Conservation (phyloP, 2,797 vertebrate genomes). For the Propithecus deckenii region DNA sequence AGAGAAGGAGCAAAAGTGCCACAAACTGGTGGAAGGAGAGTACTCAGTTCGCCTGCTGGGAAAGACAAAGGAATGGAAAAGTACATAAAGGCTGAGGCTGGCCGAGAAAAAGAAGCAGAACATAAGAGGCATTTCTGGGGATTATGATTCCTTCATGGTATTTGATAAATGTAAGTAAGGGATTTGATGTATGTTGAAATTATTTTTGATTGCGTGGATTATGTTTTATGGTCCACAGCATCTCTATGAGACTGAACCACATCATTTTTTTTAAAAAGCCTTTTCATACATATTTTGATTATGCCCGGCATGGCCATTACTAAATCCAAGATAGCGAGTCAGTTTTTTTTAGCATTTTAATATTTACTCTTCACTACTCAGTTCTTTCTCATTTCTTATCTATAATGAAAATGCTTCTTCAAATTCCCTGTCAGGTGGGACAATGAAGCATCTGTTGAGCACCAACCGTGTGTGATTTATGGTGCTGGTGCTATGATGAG, state of each 20-base stretch:
- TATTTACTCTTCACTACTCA: neutral
- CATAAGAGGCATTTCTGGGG: neutral
- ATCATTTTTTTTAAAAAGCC: neutral
- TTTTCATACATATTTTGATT: slow-evolving; percentile 29
- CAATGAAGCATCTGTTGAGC: neutral
- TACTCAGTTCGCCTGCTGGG: neutral
- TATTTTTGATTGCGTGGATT: slow-evolving; percentile 49
- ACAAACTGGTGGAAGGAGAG: no score
- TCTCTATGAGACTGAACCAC: neutral
- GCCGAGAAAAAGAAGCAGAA: neutral
- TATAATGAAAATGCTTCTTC: neutral
- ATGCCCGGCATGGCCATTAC: neutral
- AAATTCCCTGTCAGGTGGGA: neutral
- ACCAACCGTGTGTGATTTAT: neutral
- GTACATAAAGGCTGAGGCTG: neutral
- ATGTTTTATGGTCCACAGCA: slow-evolving; percentile 35
- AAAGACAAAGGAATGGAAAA: neutral
- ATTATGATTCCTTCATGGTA: slow-evolving; percentile 10
- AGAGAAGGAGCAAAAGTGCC: neutral
- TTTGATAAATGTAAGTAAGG: slow-evolving; percentile 15
- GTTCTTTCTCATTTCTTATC: neutral
- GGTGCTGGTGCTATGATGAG: neutral
- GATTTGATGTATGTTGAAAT: neutral
- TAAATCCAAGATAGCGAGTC: slow-evolving; percentile 21
- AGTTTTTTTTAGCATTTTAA: slow-evolving; percentile 25